phyloP scores from a whole-genome alignment of 2,113 vertebrate species.

The Isichthys henryi region DNA sequence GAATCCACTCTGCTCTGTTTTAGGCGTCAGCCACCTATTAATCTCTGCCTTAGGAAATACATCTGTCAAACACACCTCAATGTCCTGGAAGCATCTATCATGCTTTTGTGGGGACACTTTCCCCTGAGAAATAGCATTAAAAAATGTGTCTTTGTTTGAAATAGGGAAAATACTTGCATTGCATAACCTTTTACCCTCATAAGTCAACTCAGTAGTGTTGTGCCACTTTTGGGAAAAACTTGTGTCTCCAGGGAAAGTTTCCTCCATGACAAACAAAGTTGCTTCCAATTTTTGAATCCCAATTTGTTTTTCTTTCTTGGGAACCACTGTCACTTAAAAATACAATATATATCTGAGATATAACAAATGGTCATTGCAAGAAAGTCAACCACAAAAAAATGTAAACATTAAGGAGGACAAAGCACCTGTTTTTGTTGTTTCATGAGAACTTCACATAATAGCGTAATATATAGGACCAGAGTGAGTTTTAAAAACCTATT shows the following conservation, averaged over 20 bases:
- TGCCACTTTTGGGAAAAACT: neutral
- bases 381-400: neutral
- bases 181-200: neutral
- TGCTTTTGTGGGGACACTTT: neutral
- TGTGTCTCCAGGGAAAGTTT: constrained; percentile 20
- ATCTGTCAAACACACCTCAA: neutral
- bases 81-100: neutral
- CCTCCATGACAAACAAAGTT: constrained; percentile 9
- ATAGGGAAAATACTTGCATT: neutral
- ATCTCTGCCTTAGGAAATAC: neutral
- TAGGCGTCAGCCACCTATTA: neutral
- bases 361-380: neutral
- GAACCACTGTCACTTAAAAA: constrained; percentile 33
- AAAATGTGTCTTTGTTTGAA: neutral
- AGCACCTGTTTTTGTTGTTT: neutral
- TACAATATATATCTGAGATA: neutral
- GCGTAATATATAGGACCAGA: neutral
- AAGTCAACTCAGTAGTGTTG: neutral
- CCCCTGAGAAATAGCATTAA: neutral
- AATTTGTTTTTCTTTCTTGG: constrained; percentile 27
- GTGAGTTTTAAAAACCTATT: neutral
- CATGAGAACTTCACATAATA: neutral
- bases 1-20: neutral
- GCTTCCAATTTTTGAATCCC: constrained; percentile 31
- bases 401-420: neutral